Conservation (phyloP, 1,140 invertebrate species). For the Macrosteles quadrilineatus region DNA sequence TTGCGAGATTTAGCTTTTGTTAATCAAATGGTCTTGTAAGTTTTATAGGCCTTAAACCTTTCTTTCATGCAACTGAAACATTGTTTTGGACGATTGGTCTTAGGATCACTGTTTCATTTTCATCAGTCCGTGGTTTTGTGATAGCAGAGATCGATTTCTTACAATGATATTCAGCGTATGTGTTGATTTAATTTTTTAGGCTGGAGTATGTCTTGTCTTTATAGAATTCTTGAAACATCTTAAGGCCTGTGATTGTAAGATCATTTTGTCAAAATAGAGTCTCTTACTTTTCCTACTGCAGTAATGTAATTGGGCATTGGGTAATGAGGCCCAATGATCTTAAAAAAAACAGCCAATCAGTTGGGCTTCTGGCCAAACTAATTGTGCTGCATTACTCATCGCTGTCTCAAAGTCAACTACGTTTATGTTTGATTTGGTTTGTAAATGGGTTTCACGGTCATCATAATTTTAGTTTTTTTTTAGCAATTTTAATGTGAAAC, state of each 20-base stretch:
- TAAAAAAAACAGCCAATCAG: no score
- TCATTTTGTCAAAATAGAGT: conserved; percentile 25
- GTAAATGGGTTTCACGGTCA: no score
- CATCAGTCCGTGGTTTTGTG: conserved; percentile 30
- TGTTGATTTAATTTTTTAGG: neutral
- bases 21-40: neutral
- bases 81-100: conserved; percentile 22
- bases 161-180: conserved; percentile 24
- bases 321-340: no score
- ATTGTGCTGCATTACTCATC: no score
- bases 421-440: no score
- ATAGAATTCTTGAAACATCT: conserved; percentile 23
- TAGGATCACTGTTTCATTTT: conserved; percentile 21
- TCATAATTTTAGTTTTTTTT: no score
- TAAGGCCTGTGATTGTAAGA: conserved; percentile 20
- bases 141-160: conserved; percentile 28
- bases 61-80: conserved; percentile 18
- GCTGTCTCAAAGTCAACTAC: no score
- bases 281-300: neutral
- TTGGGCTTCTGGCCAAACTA: no score
- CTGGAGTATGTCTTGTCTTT: conserved; percentile 13
- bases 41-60: conserved; percentile 28
- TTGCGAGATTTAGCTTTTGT: conserved; percentile 20
- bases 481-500: no score
- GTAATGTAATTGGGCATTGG: no score